Conservation (phyloP, 2,113 vertebrate genomes). For the Cyrtonyx montezumae region DNA sequence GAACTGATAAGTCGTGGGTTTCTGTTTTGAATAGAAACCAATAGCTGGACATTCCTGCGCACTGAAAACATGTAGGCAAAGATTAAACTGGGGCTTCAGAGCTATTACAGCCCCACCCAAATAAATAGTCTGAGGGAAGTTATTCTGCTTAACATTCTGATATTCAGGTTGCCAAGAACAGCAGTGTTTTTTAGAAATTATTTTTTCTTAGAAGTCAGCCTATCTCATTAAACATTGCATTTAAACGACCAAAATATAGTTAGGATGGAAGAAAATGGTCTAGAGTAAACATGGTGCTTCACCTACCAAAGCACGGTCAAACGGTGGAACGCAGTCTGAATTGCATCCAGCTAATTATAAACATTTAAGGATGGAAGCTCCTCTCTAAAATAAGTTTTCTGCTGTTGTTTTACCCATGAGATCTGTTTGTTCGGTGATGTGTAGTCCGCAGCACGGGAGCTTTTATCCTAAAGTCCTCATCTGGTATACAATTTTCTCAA, state of each 20-base stretch:
- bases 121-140: slow-evolving; percentile 69
- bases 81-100: slow-evolving; percentile 62
- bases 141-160: slow-evolving; percentile 59
- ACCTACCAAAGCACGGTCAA: slow-evolving; percentile 3
- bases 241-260: background rate
- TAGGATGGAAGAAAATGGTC: background rate
- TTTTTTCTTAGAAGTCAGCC: slow-evolving; percentile 57
- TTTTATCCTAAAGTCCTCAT: background rate
- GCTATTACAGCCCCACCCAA: slow-evolving; percentile 68
- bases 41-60: slow-evolving; percentile 44
- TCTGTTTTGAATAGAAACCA: slow-evolving; percentile 57
- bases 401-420: background rate
- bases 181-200: slow-evolving; percentile 53
- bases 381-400: slow-evolving; percentile 28
- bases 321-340: background rate
- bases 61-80: slow-evolving; percentile 64
- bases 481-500: background rate
- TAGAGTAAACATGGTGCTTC: background rate
- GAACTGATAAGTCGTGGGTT: slow-evolving; percentile 17
- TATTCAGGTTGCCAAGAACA: slow-evolving; percentile 68
- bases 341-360: background rate
- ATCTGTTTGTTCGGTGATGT: background rate
- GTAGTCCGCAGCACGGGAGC: background rate
- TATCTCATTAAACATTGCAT: slow-evolving; percentile 30
- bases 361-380: background rate